Percentiles rank a stretch among this genome's conserved stretches.
phyloP scores from a whole-genome alignment of 2,797 vertebrate species.

The Anabas testudineus region DNA sequence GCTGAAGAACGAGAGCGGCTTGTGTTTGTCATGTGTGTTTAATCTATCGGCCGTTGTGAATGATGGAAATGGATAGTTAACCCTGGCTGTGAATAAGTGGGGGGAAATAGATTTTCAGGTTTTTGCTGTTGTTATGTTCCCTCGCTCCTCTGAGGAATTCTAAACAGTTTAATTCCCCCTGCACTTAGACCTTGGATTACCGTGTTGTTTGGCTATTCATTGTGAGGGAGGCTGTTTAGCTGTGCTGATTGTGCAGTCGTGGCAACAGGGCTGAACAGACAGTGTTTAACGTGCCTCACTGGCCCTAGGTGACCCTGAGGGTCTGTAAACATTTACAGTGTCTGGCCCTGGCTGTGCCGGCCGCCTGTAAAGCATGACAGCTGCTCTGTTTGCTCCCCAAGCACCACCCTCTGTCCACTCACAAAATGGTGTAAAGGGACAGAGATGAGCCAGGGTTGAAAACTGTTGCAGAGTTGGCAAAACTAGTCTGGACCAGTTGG shows the following conservation, averaged over 20 bases:
- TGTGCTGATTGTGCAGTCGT: slow-evolving; percentile 83
- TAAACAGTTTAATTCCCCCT: slow-evolving; percentile 68
- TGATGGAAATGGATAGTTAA: slow-evolving; percentile 64
- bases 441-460: slow-evolving; percentile 59
- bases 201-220: slow-evolving; percentile 75
- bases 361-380: slow-evolving; percentile 82
- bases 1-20: slow-evolving; percentile 48
- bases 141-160: slow-evolving; percentile 70
- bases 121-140: slow-evolving; percentile 50
- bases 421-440: slow-evolving; percentile 76
- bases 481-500: slow-evolving; percentile 65
- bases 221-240: slow-evolving; percentile 77
- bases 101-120: slow-evolving; percentile 65
- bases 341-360: slow-evolving; percentile 75
- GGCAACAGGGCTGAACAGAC: slow-evolving; percentile 79
- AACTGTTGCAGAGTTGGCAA: slow-evolving; percentile 46
- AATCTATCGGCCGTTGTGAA: slow-evolving; percentile 50
- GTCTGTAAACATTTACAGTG: slow-evolving; percentile 87
- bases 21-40: slow-evolving; percentile 57
- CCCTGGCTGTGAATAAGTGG: slow-evolving; percentile 59
- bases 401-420: slow-evolving; percentile 76
- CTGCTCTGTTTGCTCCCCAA: slow-evolving; percentile 79
- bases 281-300: slow-evolving; percentile 80
- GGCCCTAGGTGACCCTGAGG: slow-evolving; percentile 81
- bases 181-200: slow-evolving; percentile 74